Percentiles rank a stretch among this genome's conserved stretches.
These are phyloP conservation scores for Platyscapa corneri DNA, from an alignment of 1,140 invertebrate genomes.

Conservation along the genomic window DNA sequence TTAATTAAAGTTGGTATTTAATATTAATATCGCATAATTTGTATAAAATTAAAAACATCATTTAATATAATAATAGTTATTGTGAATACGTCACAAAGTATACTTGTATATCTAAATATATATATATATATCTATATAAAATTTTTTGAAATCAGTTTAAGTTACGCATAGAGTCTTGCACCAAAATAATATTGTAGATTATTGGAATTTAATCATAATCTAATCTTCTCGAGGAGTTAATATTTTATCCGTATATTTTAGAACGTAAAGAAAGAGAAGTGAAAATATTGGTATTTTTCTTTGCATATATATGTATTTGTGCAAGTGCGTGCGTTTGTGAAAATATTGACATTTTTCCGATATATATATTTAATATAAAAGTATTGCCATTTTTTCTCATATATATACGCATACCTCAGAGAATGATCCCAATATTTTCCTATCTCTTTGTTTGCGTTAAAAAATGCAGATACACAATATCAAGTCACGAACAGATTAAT, in stretches of 20 bases:
- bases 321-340: too few relatives aligned
- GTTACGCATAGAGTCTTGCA: too few relatives aligned
- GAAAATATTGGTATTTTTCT: background rate
- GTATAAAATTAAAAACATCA: too few relatives aligned
- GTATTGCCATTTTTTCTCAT: background rate
- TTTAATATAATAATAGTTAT: too few relatives aligned
- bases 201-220: background rate
- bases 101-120: too few relatives aligned
- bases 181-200: background rate
- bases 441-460: background rate
- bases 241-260: background rate
- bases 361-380: background rate
- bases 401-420: background rate
- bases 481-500: background rate
- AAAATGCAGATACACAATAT: background rate
- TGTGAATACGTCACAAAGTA: too few relatives aligned
- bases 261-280: background rate
- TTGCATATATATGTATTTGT: background rate
- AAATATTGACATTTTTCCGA: constrained; percentile 4
- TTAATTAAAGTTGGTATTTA: too few relatives aligned
- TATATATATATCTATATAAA: too few relatives aligned
- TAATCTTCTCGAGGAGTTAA: background rate
- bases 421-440: background rate
- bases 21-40: too few relatives aligned
- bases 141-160: too few relatives aligned